phyloP scores from a whole-genome alignment of 2,113 vertebrate genomes.

The Trogon melanurus region DNA sequence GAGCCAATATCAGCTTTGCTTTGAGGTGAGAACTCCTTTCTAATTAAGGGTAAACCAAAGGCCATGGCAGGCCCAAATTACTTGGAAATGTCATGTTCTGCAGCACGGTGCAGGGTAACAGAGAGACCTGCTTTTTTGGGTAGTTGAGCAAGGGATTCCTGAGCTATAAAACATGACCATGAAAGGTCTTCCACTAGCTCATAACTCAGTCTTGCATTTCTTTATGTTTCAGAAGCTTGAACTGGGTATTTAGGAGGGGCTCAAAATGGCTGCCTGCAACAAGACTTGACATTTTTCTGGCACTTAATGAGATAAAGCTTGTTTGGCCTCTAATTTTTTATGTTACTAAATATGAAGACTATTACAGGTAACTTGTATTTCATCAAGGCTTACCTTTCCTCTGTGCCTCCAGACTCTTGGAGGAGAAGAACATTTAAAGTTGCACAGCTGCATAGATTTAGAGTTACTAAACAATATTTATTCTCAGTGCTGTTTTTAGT shows the following conservation, averaged over 20 bases:
- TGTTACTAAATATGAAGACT: not conserved
- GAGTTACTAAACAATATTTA: not conserved
- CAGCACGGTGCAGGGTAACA: not conserved
- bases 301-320: not conserved
- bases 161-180: not conserved
- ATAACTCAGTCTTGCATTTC: not conserved
- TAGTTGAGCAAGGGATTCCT: not conserved
- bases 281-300: not conserved
- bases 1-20: not conserved
- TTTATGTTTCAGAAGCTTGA: not conserved
- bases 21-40: not conserved
- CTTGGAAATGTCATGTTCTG: not conserved
- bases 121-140: not conserved
- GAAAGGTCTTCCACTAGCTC: not conserved
- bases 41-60: not conserved
- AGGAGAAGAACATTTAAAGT: not conserved
- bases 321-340: not conserved
- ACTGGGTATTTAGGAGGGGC: not conserved
- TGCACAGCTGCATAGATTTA: not conserved
- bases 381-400: not conserved
- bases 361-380: not conserved
- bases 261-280: not conserved
- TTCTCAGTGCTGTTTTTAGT: not conserved
- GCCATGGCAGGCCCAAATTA: not conserved
- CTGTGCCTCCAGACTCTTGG: not conserved